Conservation (phyloP, 2,888 invertebrate genomes). For the Chaitophorus viminalis region DNA sequence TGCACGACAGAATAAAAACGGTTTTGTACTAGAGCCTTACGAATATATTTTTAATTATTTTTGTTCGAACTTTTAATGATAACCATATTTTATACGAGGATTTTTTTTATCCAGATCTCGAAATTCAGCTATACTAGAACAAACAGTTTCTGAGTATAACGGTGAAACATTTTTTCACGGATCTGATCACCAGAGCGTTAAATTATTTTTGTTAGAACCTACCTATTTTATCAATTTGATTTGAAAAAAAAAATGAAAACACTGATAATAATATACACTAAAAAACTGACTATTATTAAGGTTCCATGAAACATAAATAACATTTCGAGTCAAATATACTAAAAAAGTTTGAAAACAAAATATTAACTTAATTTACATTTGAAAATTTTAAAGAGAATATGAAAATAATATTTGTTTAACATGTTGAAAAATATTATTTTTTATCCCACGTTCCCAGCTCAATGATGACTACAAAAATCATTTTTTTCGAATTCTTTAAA, state of each 20-base stretch:
- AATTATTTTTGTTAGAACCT: slow-evolving; percentile 41
- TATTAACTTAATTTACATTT: slow-evolving; percentile 3
- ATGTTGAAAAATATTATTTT: background rate
- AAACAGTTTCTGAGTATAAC: slow-evolving; percentile 23
- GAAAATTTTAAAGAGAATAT: background rate
- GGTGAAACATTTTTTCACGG: background rate
- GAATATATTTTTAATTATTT: slow-evolving; percentile 28
- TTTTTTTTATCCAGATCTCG: background rate
- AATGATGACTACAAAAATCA: background rate
- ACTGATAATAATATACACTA: background rate
- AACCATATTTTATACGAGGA: background rate
- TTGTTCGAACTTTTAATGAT: slow-evolving; percentile 13
- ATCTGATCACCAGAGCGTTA: slow-evolving; percentile 24
- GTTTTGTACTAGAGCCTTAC: background rate
- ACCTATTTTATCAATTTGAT: slow-evolving; percentile 25
- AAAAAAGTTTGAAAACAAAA: background rate
- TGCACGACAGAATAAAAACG: slow-evolving; percentile 3
- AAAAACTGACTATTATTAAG: background rate
- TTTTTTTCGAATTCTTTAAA: background rate
- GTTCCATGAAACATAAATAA: background rate
- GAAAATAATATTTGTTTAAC: background rate
- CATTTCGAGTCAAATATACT: background rate
- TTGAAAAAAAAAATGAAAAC: slow-evolving; percentile 19
- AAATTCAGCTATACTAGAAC: background rate
- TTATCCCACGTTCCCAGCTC: background rate